Evolutionary conservation across 2,797 vertebrate genomes (phyloP), one percentile per base, ranked within the genome.

Genomic region (Chloroceryle inda): DNA sequence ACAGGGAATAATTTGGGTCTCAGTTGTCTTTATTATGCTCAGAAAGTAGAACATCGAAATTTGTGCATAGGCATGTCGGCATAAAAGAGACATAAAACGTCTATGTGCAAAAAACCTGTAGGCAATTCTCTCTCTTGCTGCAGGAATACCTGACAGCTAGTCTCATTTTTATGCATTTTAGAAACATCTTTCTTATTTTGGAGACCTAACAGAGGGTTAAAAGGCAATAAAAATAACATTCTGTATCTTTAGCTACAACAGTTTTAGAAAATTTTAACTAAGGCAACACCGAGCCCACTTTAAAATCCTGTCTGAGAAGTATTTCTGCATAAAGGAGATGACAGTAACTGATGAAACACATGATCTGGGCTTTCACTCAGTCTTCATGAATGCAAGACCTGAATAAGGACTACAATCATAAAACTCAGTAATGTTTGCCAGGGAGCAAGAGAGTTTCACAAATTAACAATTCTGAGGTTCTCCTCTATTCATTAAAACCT

Each of bases 41-140:
- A 76, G 69, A 93, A 96, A 94, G 59, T 27, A 93, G 79, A 95
- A 81, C 38, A 88, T 29, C 66, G 90, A 75, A 89, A 94, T 66
- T 14, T 62, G 63, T 92, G 50, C 82, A 69, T 61, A 88, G 40
- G 42, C n/a, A 86, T 58, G 45, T 71, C 3, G 1, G 68, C 44
- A 72, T 68, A 85, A 77, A 96, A 21, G 69, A 94, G 50, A 74
- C 31, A 40, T 37, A 63, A 89, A 89, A 40, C 19, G 13, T 37
- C 63, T 76, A 42, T 10, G 20, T 73, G 42, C 27, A 89, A 84
- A 80, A 93, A 66, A 19, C 6, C 18, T 33, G 19, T 27, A 26
- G 24, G 33, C 26, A 68, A 31, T 50, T 87, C 18, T 27, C 8
- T 59, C 27, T 87, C 38, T 84, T 31, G 11, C 15, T 61, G 18